Base-by-base conservation (phyloP, 1,140 invertebrate species). In the Drosophila aff. region DNA sequence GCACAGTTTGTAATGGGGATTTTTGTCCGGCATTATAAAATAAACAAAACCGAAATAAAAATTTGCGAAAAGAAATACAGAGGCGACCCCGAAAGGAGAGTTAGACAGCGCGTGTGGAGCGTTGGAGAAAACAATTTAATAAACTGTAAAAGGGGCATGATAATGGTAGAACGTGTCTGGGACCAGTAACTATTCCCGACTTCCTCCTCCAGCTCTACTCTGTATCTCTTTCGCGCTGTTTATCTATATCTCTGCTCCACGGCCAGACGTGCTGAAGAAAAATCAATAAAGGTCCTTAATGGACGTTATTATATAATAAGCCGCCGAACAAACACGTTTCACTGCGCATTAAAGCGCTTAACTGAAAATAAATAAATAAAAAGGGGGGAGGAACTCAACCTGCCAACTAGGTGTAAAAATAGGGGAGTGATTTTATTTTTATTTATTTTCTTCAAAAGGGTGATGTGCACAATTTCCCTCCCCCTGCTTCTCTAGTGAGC, bases 231-330 rank as follows among this genome's bases (percentile, higher is more conserved):
- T 52, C 21, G 10, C 67, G 15, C 41, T 52, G 47, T 38, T 41
- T 44, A 57, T 57, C 61, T 64, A 41, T 64, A 64, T 64, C 21
- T 18, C 68, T 38, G 21, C 31, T 33, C 46, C 7, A 1, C 21
- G 31, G 59, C 67, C 74, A 81, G 77, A 89, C 81, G 85, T 85
- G 81, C 78, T 73, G 67, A 79, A 85, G 69, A 63, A 89, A 89
- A 89, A 89, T 89, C 85, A 89, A 89, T 89, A 89, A 89, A 90
- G 76, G 75, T 57, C 82, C 81, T 62, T 90, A 89, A 89, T 89
- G 85, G 79, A 89, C 87, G 78, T 84, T 85, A 85, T 90, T 89
- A 85, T 89, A 90, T 89, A 89, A 90, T 90, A 89, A 90, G 85
- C 85, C 66, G 49, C 61, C 63, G 61, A 81, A 74, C 85, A 82